Percentiles rank a stretch among this genome's conserved stretches.
Evolutionary conservation across 2,113 vertebrate genomes (phyloP).

Genomic region (Tyto alba): DNA sequence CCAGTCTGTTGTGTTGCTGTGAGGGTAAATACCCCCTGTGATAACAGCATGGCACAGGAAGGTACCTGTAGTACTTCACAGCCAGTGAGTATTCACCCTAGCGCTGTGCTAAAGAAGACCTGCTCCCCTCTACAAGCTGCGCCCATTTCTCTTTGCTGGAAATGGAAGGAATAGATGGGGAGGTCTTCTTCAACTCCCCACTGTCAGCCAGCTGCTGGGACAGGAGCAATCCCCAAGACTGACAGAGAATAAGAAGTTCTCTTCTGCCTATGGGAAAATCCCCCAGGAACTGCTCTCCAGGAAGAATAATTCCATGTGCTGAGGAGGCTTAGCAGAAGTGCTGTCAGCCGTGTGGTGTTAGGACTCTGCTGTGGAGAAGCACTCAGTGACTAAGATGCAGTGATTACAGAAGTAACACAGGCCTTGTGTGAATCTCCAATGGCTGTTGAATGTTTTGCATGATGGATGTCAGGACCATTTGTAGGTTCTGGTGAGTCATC

Average conservation of each 20-base stretch:
- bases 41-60: neutral
- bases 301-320: rapidly evolving
- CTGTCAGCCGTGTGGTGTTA: neutral
- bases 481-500: neutral
- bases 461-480: neutral
- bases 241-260: neutral
- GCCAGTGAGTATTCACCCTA: neutral
- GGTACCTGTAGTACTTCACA: neutral
- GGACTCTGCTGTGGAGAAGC: neutral
- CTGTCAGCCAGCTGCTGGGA: neutral
- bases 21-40: neutral
- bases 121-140: neutral
- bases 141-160: neutral
- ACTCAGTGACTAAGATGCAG: neutral
- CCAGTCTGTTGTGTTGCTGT: neutral
- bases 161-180: neutral
- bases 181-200: neutral
- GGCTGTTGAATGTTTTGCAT: neutral
- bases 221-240: neutral
- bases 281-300: neutral
- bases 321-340: rapidly evolving
- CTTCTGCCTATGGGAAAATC: neutral
- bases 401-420: rapidly evolving
- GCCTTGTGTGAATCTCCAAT: rapidly evolving
- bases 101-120: neutral